Evolutionary conservation across 2,888 invertebrate species (phyloP).

Genomic region (Coenonympha arcania): DNA sequence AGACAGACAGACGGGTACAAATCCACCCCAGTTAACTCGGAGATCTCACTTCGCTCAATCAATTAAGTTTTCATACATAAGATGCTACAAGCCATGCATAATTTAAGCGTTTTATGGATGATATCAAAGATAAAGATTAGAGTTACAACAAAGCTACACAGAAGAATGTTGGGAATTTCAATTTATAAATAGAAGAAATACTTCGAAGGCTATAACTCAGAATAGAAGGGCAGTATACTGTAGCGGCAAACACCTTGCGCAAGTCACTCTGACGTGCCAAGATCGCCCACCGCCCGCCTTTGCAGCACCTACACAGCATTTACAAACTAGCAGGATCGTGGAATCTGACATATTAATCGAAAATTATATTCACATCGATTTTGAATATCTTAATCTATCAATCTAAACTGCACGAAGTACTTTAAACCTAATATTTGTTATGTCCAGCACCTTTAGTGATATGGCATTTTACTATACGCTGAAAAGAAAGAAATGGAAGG

Average conservation of each 20-base stretch:
- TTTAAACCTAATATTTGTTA: too few relatives aligned
- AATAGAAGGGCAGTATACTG: constrained; percentile 45
- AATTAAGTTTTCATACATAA: too few relatives aligned
- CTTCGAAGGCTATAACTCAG: constrained; percentile 9
- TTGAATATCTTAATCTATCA: not conserved
- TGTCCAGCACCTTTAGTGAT: too few relatives aligned
- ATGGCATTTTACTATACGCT: too few relatives aligned
- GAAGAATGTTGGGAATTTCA: constrained; percentile 1
- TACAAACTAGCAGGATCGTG: constrained; percentile 10
- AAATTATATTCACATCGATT: not conserved
- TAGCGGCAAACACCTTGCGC: constrained; percentile 38
- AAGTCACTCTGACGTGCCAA: constrained; percentile 51
- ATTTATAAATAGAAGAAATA: constrained; percentile 8
- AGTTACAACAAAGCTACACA: not conserved
- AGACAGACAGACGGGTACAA: too few relatives aligned
- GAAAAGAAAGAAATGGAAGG: too few relatives aligned
- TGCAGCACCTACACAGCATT: constrained; percentile 48
- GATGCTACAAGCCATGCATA: too few relatives aligned
- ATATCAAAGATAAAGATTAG: too few relatives aligned
- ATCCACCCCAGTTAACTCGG: too few relatives aligned
- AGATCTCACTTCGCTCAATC: too few relatives aligned
- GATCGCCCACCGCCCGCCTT: constrained; percentile 58
- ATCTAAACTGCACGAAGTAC: not conserved
- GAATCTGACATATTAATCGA: constrained; percentile 2
- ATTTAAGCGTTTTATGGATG: too few relatives aligned